phyloP scores from a whole-genome alignment of 2,797 vertebrate genomes.

The Manis pentadactyla region DNA sequence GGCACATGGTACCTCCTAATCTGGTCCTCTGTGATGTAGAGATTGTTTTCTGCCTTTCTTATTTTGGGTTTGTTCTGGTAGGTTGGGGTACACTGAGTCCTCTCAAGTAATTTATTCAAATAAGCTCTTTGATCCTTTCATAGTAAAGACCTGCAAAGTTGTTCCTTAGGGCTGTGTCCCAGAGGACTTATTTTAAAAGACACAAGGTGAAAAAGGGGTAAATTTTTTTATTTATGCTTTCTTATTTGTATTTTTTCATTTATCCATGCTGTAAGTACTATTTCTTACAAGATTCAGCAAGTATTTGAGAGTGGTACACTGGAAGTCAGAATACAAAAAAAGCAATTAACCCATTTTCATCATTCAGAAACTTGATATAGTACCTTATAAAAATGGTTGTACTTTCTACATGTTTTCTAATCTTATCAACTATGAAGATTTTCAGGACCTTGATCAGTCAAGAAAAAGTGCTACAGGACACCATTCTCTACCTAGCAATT shows the following conservation, averaged over 20 bases:
- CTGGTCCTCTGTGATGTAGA: conserved; percentile 1
- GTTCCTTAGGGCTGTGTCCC: conserved; percentile 11
- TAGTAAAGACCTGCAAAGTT: conserved; percentile 36
- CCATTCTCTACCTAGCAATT: background rate
- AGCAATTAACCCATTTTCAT: background rate
- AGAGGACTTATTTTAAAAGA: conserved; percentile 48
- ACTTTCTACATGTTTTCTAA: background rate
- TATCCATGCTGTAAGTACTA: background rate
- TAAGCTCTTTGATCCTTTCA: conserved; percentile 69
- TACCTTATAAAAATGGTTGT: background rate
- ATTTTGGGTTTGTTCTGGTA: conserved; percentile 67
- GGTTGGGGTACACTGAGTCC: background rate
- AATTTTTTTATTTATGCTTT: background rate
- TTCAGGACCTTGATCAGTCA: background rate
- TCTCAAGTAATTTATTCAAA: conserved; percentile 69
- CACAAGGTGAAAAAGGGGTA: background rate
- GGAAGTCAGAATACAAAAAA: background rate
- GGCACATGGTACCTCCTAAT: background rate
- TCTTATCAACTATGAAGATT: background rate
- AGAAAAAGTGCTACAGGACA: background rate
- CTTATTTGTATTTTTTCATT: background rate
- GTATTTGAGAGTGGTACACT: background rate
- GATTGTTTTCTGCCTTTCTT: conserved; percentile 50
- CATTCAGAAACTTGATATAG: background rate
- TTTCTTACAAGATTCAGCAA: conserved; percentile 5